A percentile compares a stretch with the other conserved stretches of the same genome.
Conservation (phyloP, 1,140 invertebrate genomes). For the Leptonema lineaticorne region DNA sequence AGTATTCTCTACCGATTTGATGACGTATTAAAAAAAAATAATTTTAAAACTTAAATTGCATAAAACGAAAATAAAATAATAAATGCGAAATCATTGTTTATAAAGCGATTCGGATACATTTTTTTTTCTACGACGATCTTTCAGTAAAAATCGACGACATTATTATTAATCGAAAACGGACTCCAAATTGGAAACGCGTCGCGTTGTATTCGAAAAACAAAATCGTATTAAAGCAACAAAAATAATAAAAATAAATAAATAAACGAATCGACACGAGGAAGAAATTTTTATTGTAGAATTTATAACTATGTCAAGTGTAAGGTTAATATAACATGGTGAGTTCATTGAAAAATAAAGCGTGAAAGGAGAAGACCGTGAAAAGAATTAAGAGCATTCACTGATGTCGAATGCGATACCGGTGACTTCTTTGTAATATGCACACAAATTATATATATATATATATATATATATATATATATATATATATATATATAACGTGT, state of each 20-base stretch:
- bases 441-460: not conserved
- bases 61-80: no score
- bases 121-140: no score
- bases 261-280: not conserved
- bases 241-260: not conserved
- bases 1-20: no score
- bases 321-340: conserved; percentile 5
- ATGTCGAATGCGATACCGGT: not conserved
- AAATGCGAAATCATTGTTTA: no score
- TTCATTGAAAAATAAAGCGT: conserved; percentile 14
- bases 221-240: not conserved
- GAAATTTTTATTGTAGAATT: conserved; percentile 3
- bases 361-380: conserved; percentile 19
- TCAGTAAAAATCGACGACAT: no score
- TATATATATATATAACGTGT: no score
- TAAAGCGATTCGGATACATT: no score
- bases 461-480: not conserved
- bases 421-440: not conserved
- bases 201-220: not conserved
- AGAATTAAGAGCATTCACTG: conserved; percentile 8
- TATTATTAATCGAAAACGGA: no score
- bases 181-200: no score
- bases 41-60: no score
- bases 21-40: no score
- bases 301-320: conserved; percentile 15